Evolutionary conservation across 2,797 vertebrate genomes (phyloP), one percentile per base, ranked within the genome.

Genomic region (Gymnopithys bicolor): DNA sequence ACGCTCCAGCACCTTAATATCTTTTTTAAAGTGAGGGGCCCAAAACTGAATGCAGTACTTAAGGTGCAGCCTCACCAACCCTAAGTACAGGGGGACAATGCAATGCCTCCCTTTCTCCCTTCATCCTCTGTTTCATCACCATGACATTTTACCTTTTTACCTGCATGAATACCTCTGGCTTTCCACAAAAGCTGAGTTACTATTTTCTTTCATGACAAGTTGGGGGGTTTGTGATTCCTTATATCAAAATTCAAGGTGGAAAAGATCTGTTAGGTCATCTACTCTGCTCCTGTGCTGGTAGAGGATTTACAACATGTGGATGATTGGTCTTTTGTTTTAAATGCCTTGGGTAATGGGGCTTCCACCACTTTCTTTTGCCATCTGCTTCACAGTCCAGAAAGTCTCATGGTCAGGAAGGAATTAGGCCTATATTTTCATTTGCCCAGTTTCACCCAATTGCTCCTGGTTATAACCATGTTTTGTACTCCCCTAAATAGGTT

Each of bases 401-500:
- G 49, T 87, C 51, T 19, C 18, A 9, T 18, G 16, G 53, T 37
- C 37, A 24, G 55, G 55, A 71, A 74, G 64, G 12, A 56, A 74
- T 32, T 70, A 80, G 48, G 30, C 30, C 56, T 79, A 1, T 76
- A 39, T 89, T 77, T 87, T 87, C n/a, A 51, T 87, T 76, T 87
- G 53, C 39, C 56, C 24, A 14, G n/a, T 85, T 85, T 92, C 45
- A 89, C 17, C 35, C 64, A 59, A 11, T 81, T 94, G 67, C 27
- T 88, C 70, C 37, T 83, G 25, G 7, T 74, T 77, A 60, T 51
- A 77, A 41, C 19, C 9, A 14, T 8, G 2, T 64, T 35, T 53
- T 80, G 14, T 51, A 68, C 13, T 58, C 13, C 27, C 18, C 33
- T 79, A 17, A 78, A 58, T 9, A 59, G 6, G n/a, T 93, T 71